Evolutionary conservation across 2,113 vertebrate species (phyloP).

Genomic region (Hypocryptadius cinnamomeus): DNA sequence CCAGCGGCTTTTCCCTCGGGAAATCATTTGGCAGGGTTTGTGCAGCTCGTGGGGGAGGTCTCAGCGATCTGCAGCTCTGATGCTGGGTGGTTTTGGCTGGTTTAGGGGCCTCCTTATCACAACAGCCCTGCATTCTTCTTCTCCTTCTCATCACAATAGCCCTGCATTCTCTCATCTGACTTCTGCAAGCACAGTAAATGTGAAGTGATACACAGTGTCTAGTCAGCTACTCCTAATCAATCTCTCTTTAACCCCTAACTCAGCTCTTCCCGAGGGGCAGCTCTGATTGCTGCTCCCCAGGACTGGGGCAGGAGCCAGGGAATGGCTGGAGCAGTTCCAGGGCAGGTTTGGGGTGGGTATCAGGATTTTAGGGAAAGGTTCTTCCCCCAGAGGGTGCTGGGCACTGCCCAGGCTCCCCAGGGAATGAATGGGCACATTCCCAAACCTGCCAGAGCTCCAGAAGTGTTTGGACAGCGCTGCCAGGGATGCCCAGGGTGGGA

Average conservation of each 20-base stretch:
- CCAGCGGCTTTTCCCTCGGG: background rate
- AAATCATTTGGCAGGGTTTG: accelerated
- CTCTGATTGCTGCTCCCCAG: accelerated
- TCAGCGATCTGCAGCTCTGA: accelerated
- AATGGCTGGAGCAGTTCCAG: background rate
- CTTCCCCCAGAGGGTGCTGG: background rate
- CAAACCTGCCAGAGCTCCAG: background rate
- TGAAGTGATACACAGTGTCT: background rate
- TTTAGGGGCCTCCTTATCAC: background rate
- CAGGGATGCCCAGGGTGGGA: background rate
- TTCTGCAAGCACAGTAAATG: background rate
- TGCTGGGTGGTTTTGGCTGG: background rate
- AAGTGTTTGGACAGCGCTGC: accelerated
- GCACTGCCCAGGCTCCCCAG: background rate
- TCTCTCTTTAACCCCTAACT: background rate
- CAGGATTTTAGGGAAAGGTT: background rate
- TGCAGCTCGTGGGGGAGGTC: background rate
- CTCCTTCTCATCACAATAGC: background rate
- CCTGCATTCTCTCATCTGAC: background rate
- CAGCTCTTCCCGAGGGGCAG: background rate
- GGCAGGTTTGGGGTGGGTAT: accelerated
- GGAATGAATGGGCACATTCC: background rate
- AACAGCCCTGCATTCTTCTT: background rate
- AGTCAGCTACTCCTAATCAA: background rate
- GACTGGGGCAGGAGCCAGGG: background rate